Evolutionary conservation across 2,888 invertebrate genomes (phyloP).

Genomic region (Brenthis ino): DNA sequence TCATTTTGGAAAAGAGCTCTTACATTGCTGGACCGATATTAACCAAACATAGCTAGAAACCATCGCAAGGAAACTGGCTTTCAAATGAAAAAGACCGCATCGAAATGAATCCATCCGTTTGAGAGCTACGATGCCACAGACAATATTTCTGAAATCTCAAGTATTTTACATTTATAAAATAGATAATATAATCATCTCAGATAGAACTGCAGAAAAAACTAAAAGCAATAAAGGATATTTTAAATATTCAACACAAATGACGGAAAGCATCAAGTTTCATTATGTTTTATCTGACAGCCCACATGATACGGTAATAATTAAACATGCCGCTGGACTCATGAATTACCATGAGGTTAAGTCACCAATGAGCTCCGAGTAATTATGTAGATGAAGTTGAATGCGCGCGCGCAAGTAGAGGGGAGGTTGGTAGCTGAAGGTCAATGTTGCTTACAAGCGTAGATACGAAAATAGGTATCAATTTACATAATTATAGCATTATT

Average conservation of each 20-base stretch:
- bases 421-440: constrained; percentile 21
- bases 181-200: background rate
- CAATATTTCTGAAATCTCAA: no score
- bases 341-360: constrained; percentile 80
- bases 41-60: no score
- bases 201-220: background rate
- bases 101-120: no score
- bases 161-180: no score
- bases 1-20: no score
- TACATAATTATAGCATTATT: no score
- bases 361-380: constrained; percentile 81
- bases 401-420: constrained; percentile 53
- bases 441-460: constrained; percentile 8
- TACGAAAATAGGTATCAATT: constrained; percentile 9
- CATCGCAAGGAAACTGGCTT: no score
- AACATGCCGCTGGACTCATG: constrained; percentile 66
- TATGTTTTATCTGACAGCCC: constrained; percentile 76
- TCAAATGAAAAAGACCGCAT: no score
- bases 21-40: no score
- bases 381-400: constrained; percentile 76
- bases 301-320: constrained; percentile 79
- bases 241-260: constrained; percentile 37
- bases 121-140: no score
- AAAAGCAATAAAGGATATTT: constrained; percentile 1
- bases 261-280: constrained; percentile 61